Evolutionary conservation across 2,888 invertebrate genomes (phyloP).

Genomic region (Zygogramma bicolorata): DNA sequence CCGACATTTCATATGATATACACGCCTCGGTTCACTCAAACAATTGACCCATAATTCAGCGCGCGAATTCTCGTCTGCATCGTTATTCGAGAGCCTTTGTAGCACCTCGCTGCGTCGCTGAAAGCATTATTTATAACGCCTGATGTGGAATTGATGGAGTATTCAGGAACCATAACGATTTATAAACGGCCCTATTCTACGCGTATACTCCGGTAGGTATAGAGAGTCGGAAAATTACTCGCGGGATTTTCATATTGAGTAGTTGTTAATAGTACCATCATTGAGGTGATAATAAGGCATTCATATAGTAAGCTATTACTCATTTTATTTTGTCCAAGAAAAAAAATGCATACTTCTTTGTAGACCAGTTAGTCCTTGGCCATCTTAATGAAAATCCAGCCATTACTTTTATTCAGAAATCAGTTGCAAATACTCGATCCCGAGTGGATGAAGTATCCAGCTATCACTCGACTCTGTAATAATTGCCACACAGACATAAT

Average conservation of each 20-base stretch:
- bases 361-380: too few species aligned
- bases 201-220: background rate
- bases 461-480: too few species aligned
- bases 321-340: too few species aligned
- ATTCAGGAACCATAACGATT: constrained; percentile 48
- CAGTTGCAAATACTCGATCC: too few species aligned
- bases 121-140: background rate
- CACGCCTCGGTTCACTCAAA: background rate
- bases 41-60: constrained; percentile 27
- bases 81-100: constrained; percentile 27
- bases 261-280: background rate
- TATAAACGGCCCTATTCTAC: constrained; percentile 35
- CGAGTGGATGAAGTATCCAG: too few species aligned
- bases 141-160: constrained; percentile 36
- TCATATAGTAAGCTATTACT: too few species aligned
- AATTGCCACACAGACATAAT: too few species aligned
- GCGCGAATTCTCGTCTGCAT: constrained; percentile 25
- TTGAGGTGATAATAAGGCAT: too few species aligned
- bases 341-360: too few species aligned
- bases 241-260: background rate
- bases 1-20: too few species aligned
- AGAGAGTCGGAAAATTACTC: background rate
- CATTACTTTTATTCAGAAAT: too few species aligned
- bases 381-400: too few species aligned
- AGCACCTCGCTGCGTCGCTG: constrained; percentile 11